Evolutionary conservation across 2,888 invertebrate species (phyloP).

Genomic region (Chalcis sispes): DNA sequence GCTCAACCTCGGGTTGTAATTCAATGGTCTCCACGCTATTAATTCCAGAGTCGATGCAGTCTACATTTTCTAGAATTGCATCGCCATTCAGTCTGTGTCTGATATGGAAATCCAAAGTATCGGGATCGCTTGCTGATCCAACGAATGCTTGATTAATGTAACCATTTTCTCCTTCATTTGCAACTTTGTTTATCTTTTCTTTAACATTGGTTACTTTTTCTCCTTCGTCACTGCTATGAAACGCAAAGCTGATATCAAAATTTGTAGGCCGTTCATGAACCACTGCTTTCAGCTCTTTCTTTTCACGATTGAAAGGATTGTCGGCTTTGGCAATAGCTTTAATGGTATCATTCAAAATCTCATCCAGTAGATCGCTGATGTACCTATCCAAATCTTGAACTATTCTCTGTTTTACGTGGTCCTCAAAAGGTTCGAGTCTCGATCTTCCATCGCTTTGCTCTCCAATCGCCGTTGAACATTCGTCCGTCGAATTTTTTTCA

Average conservation of each 20-base stretch:
- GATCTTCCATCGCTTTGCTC: background rate
- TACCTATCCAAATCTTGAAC: slow-evolving; percentile 71
- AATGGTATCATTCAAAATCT: slow-evolving; percentile 72
- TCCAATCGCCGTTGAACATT: background rate
- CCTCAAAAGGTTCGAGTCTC: slow-evolving; percentile 55
- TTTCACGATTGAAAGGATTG: slow-evolving; percentile 36
- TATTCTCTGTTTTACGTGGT: slow-evolving; percentile 67
- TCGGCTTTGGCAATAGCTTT: slow-evolving; percentile 67
- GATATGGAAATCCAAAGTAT: slow-evolving; percentile 68
- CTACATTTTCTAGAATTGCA: slow-evolving; percentile 64
- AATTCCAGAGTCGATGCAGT: slow-evolving; percentile 73
- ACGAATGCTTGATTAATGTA: slow-evolving; percentile 70
- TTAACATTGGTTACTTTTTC: slow-evolving; percentile 15
- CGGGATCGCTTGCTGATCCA: slow-evolving; percentile 68
- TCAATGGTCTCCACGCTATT: slow-evolving; percentile 75
- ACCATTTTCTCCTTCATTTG: slow-evolving; percentile 57
- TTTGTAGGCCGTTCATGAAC: background rate
- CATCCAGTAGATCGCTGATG: slow-evolving; percentile 71
- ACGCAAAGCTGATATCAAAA: slow-evolving; percentile 64
- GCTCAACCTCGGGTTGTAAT: slow-evolving; percentile 70
- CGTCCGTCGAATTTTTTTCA: background rate
- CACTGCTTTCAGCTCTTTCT: background rate
- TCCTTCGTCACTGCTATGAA: slow-evolving; percentile 55
- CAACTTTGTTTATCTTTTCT: slow-evolving; percentile 17
- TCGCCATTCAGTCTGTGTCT: slow-evolving; percentile 25